These are phyloP conservation scores for Dinoponera quadriceps DNA, from an alignment of 1,140 invertebrate species.

Conservation along the genomic window DNA sequence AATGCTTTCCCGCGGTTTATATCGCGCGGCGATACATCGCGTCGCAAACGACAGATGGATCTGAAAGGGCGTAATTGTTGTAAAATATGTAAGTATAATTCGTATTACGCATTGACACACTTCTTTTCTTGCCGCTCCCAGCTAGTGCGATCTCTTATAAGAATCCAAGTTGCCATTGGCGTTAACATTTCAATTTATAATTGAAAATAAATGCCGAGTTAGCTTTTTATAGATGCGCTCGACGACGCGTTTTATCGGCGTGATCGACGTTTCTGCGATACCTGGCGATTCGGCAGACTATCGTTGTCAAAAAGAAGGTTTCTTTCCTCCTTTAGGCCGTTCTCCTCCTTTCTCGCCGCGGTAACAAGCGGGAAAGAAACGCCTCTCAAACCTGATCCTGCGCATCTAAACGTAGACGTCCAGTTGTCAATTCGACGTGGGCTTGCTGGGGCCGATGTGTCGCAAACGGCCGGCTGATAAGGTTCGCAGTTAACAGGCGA, in stretches of 20 bases:
- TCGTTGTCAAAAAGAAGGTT: neutral
- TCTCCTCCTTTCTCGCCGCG: too few relatives aligned
- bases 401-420: neutral
- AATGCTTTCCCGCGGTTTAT: neutral
- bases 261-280: too few relatives aligned
- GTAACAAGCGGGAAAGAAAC: neutral
- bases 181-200: neutral
- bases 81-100: conserved; percentile 15
- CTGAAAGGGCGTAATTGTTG: neutral
- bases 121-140: neutral
- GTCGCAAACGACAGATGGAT: neutral
- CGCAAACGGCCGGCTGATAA: conserved; percentile 81
- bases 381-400: neutral
- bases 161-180: neutral
- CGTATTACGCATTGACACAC: neutral
- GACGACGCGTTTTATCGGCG: too few relatives aligned
- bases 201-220: neutral
- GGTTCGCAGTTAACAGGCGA: conserved; percentile 78
- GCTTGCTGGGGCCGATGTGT: conserved; percentile 70
- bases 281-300: too few relatives aligned
- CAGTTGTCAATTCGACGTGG: conserved; percentile 75
- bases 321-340: neutral
- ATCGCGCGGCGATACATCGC: neutral
- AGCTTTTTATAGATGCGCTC: too few relatives aligned
- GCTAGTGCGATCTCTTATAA: neutral